Base-by-base conservation (phyloP, 2,113 vertebrate genomes). In the Brienomyrus longianalis region DNA sequence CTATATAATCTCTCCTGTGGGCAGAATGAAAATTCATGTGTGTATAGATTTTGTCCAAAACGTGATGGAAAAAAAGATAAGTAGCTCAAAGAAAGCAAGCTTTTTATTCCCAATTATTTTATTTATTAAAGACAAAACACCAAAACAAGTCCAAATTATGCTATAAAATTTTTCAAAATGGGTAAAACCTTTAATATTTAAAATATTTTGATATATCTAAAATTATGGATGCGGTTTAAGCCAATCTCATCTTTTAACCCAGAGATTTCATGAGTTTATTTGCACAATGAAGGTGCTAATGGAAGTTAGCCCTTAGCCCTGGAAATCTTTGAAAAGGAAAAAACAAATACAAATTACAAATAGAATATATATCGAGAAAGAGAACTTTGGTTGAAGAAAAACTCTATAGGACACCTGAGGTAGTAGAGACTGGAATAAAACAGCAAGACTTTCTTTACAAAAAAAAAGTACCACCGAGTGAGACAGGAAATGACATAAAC, bases 331-430 rank as follows among this genome's bases (percentile, higher is more conserved):
- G 96, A 95, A 96, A 88, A 91, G 90, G 77, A 92, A 96, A 96
- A 95, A 94, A 95, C 74, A 80, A 80, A 43, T 80, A 80, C 74
- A 80, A 80, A 80, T 80, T 80, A 80, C 95, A 96, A 95, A 95
- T 95, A 97, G 96, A 95, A 96, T 96, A 96, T 96, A 97, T 96
- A 96, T 96, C 95, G 95, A 96, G 96, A 97, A 96, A 96, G 96
- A 97, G 96, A 97, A 97, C 97, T 98, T 98, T 97, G 97, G 97
- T 97, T 97, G 96, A 98, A 96, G 96, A 97, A 96, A 87, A 97
- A 96, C 88, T 96, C 97, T 97, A 97, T 96, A 96, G 96, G 97
- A 97, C 96, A 97, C 97, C 97, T 97, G 97, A 98, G 97, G 97
- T 98, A 98, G 97, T 97, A 97, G 96, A 97, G 96, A 97, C 93